Conservation (phyloP, 2,113 vertebrate species). For the Corythornis cristatus region DNA sequence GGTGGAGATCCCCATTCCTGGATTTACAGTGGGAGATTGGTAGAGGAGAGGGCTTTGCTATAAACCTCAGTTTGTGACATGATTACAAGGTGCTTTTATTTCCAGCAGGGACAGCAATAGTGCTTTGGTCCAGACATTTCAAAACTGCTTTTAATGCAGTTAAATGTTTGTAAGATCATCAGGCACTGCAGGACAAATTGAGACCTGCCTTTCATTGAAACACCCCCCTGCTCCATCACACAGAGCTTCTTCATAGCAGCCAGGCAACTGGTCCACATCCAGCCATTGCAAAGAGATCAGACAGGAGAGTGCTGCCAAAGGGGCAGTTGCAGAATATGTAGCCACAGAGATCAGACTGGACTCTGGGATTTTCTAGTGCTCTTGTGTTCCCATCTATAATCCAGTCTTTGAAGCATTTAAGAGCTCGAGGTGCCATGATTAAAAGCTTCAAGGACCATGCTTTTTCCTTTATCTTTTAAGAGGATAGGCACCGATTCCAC, state of each 20-base stretch:
- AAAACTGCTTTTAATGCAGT: not conserved
- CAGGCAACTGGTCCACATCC: not conserved
- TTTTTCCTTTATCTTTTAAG: not conserved
- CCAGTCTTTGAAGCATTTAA: not conserved
- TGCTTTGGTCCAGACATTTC: conserved; percentile 8
- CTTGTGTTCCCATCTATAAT: not conserved
- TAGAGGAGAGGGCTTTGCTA: not conserved
- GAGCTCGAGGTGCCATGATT: not conserved
- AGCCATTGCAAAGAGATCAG: not conserved
- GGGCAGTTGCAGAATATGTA: not conserved
- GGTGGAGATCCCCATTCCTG: not conserved
- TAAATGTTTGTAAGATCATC: not conserved
- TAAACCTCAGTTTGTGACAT: not conserved
- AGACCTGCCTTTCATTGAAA: conserved; percentile 2
- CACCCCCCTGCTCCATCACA: not conserved
- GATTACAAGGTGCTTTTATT: conserved; percentile 46
- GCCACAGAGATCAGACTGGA: not conserved
- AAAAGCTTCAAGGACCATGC: not conserved
- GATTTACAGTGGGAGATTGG: not conserved
- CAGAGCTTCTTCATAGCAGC: not conserved
- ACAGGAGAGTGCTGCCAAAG: not conserved
- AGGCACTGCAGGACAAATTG: not conserved
- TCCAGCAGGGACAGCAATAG: conserved; percentile 5
- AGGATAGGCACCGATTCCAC: not conserved
- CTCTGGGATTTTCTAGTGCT: not conserved